Base-by-base conservation (phyloP, 37 sponge, comb jelly and placozoan genomes). In the Aphrocallistes beatrix region DNA sequence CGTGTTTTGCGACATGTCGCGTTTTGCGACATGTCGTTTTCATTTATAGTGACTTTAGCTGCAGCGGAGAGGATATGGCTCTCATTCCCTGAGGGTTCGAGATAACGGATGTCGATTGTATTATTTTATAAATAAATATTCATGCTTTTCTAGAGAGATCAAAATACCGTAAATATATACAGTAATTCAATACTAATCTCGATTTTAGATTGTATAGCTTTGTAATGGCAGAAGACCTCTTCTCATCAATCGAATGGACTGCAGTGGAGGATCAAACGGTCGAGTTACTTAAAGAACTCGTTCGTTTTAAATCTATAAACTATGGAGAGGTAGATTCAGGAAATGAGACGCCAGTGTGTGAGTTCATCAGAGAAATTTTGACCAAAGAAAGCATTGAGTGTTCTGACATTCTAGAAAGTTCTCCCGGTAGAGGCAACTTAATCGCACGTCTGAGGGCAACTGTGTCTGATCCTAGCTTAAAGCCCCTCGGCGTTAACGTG, bases 351-450 rank as follows among this genome's bases (percentile, higher is more conserved):
- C 84, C 85, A 37, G 92, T 92, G 6, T 92, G 88, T 0, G 23
- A 37, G 13, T 28, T 89, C n/a, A 36, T 93, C 17, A 84, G 88
- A 38, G 81, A 86, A 36, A 38, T 51, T 1, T 88, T 93, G 36
- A 87, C 88, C 37, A 87, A 86, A 9, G 92, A 84, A 23, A 88
- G 90, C 19, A 51, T 93, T 32, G 48, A 85, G 0, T 93, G 90
- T 39, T 82, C 83, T 39, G 84, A 93, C 38, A 48, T 91, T 0
- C 36, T 93, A 23, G 92, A 93, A 38, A 69, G 83, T 0, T 87
- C 90, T n/a, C 89, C 87, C 23, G 94, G 92, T 1, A 82, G 94
- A 30, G 94, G 92, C 21, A 93, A 93, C 86, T 88, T 93, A 17
- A 87, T 93, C 36, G 94, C 92, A 37, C 88, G 94, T 1, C 38